Percentiles rank a stretch among this genome's conserved stretches.
phyloP scores from a whole-genome alignment of 2,797 vertebrate species.

The Sebastes elongatus region DNA sequence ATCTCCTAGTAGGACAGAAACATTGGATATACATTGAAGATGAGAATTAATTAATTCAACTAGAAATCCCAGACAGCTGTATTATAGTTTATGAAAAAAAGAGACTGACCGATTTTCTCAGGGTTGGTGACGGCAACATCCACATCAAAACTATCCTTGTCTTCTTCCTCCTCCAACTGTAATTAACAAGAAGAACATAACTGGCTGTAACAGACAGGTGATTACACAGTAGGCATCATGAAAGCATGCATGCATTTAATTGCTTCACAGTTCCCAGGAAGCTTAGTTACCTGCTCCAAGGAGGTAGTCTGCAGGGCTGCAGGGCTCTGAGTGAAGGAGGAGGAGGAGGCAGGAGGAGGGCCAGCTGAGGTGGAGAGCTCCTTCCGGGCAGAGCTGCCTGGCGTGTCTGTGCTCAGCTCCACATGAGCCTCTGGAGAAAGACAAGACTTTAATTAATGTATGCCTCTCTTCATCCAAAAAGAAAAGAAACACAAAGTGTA shows the following conservation, averaged over 20 bases:
- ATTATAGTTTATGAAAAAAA: not conserved
- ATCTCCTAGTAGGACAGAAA: conserved; percentile 84
- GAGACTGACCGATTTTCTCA: conserved; percentile 93
- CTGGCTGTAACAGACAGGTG: not conserved
- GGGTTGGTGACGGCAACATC: conserved; percentile 93
- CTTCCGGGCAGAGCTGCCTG: conserved; percentile 81
- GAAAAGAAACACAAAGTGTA: not conserved
- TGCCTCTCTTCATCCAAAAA: not conserved
- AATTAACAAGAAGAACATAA: conserved; percentile 4
- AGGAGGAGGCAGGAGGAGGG: conserved; percentile 68
- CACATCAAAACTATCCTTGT: conserved; percentile 90
- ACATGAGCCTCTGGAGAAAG: conserved; percentile 87
- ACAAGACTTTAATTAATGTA: not conserved
- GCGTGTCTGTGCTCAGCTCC: conserved; percentile 87
- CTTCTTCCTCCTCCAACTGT: conserved; percentile 91
- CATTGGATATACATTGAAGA: not conserved
- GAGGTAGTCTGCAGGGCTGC: conserved; percentile 78
- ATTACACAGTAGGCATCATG: not conserved
- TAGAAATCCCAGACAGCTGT: not conserved
- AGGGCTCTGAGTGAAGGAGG: conserved; percentile 72
- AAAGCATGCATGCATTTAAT: not conserved
- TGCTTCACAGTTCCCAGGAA: not conserved
- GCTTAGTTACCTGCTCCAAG: conserved; percentile 86
- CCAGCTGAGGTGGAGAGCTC: conserved; percentile 71
- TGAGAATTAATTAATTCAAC: not conserved